Evolutionary conservation across 2,113 vertebrate genomes (phyloP), one percentile per base, ranked within the genome.

Genomic region (Brienomyrus longianalis): DNA sequence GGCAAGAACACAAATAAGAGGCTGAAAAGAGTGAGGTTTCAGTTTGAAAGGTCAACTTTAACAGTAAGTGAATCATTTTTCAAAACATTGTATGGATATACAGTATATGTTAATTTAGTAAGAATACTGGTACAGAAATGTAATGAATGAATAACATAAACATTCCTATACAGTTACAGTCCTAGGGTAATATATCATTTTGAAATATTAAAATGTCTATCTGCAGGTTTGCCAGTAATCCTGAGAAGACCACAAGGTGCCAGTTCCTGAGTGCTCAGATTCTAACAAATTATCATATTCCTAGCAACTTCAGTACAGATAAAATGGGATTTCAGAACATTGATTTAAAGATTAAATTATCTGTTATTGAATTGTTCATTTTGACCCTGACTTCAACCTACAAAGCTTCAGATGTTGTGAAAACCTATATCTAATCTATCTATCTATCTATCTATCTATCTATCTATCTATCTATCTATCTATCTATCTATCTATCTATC

Each of bases 31-130:
- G 85, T 90, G 87, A 91, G 54, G 91, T 91, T 89, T 91, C 50
- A 88, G 92, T 83, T 88, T 86, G 50, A 93, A 31, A 87, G 19
- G 54, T 88, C 47, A 17, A 90, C 91, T 88, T 95, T 95, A 95
- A 91, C 94, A 90, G 95, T 95, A 88, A 91, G 90, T 91, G 35
- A 35, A 77, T 10, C 7, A 39, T 66, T 88, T 50, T 88, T 85
- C 45, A 39, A 66, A 88, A 87, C 84, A 89, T 52, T 83, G 17
- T 43, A 77, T 39, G 70, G 27, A 15, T 27, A 70, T 70, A 19
- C 70, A 74, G 1, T 74, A 77, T 77, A 17, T 77, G 66, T 74
- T 74, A 39, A 15, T 77, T 77, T 39, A 83, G 13, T n/a, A 39
- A 2, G 70, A 77, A 39, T 3, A 77, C 31, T 77, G 70, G n/a